A percentile compares a stretch with the other conserved stretches of the same genome.
These are phyloP conservation scores for Theocolax elegans DNA, from an alignment of 1,140 invertebrate genomes.

Conservation along the genomic window DNA sequence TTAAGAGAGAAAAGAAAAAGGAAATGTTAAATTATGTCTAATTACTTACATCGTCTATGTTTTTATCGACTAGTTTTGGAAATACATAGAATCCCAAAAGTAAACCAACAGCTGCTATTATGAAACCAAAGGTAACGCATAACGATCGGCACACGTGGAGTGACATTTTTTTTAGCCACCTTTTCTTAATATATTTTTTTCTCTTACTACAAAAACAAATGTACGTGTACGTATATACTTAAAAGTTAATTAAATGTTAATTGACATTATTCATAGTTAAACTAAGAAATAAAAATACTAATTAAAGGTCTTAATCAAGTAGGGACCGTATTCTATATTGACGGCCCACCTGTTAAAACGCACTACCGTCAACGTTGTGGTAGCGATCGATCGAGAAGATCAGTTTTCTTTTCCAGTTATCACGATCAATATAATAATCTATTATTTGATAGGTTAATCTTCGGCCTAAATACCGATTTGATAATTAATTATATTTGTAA, in stretches of 20 bases:
- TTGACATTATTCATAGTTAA: too few species aligned
- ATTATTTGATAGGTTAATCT: slow-evolving; percentile 5
- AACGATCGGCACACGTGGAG: not conserved
- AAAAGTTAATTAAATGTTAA: too few species aligned
- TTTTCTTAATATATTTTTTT: not conserved
- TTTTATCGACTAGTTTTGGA: slow-evolving; percentile 59
- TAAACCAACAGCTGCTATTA: slow-evolving; percentile 54
- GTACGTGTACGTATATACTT: too few species aligned
- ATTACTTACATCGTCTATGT: slow-evolving; percentile 64
- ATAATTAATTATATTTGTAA: slow-evolving; percentile 2
- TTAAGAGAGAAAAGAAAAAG: too few species aligned
- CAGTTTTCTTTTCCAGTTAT: not conserved
- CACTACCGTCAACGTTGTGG: not conserved
- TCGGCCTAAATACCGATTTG: slow-evolving; percentile 13
- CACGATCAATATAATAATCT: not conserved
- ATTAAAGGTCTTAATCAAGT: too few species aligned
- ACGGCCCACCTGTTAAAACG: not conserved
- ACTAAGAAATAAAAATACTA: not conserved
- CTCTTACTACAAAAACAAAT: too few species aligned
- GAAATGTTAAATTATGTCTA: too few species aligned
- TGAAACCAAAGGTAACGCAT: slow-evolving; percentile 47
- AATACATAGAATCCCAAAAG: slow-evolving; percentile 63
- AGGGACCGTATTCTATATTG: too few species aligned
- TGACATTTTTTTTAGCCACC: not conserved
- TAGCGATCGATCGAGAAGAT: not conserved